Evolutionary conservation across 2,888 invertebrate genomes (phyloP).

Genomic region (Chloroclystis v-ata): DNA sequence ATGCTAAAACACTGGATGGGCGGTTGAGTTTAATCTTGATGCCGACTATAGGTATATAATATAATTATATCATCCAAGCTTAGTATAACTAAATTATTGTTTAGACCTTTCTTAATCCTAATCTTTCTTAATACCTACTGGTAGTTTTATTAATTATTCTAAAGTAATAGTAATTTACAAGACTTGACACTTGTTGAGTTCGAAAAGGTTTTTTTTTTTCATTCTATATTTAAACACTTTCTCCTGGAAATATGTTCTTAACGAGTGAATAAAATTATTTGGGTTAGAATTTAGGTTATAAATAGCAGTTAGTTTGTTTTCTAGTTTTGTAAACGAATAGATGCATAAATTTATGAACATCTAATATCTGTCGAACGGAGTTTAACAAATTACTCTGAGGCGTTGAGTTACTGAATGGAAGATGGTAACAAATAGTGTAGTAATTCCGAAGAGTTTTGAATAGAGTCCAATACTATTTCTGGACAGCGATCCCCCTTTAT

Average conservation of each 20-base stretch:
- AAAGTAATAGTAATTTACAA: too few relatives aligned
- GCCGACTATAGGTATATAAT: too few relatives aligned
- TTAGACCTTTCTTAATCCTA: too few relatives aligned
- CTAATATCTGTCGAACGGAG: conserved; percentile 65
- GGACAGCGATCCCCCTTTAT: conserved; percentile 67
- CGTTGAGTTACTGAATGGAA: conserved; percentile 75
- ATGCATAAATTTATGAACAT: conserved; percentile 54
- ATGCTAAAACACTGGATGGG: conserved; percentile 30
- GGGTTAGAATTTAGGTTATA: conserved; percentile 41
- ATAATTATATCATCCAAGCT: too few relatives aligned
- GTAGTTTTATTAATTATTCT: too few relatives aligned
- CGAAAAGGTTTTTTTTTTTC: too few relatives aligned
- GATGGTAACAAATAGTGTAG: conserved; percentile 69
- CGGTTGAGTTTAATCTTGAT: too few relatives aligned
- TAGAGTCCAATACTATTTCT: conserved; percentile 75
- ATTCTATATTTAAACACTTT: conserved; percentile 9
- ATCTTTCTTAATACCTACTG: too few relatives aligned
- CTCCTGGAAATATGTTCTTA: conserved; percentile 33
- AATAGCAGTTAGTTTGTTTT: conserved; percentile 42
- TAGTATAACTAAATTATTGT: too few relatives aligned
- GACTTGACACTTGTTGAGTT: too few relatives aligned
- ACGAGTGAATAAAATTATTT: conserved; percentile 37
- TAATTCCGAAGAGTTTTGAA: conserved; percentile 77
- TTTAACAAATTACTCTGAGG: conserved; percentile 59
- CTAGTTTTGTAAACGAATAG: conserved; percentile 43